Percentiles rank a stretch among this genome's conserved stretches.
phyloP scores from a whole-genome alignment of 1,140 invertebrate species.

The Galleria mellonella region DNA sequence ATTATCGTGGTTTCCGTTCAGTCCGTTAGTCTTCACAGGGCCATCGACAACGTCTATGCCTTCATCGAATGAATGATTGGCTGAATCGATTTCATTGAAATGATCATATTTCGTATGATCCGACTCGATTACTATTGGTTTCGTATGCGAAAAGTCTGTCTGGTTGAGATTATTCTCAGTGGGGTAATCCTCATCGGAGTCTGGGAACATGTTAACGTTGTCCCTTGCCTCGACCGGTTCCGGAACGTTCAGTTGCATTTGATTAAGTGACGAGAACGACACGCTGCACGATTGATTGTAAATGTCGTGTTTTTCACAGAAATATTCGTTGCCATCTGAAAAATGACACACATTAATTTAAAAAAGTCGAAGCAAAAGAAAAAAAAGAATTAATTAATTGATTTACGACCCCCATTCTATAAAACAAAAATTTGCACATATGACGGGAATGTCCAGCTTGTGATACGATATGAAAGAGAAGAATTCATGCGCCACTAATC shows the following conservation, averaged over 20 bases:
- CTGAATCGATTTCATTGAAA: slow-evolving; percentile 45
- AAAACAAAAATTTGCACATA: no score
- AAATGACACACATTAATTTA: slow-evolving; percentile 2
- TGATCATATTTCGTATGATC: slow-evolving; percentile 48
- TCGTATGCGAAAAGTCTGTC: slow-evolving; percentile 61
- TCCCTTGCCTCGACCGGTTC: slow-evolving; percentile 51
- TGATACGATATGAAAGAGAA: no score
- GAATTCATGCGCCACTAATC: no score
- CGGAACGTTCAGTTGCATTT: slow-evolving; percentile 54
- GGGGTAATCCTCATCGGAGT: slow-evolving; percentile 58
- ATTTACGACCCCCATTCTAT: no score
- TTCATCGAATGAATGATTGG: slow-evolving; percentile 62
- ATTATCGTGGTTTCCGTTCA: slow-evolving; percentile 30
- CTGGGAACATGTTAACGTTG: slow-evolving; percentile 36
- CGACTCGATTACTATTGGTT: slow-evolving; percentile 63
- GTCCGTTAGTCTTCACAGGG: slow-evolving; percentile 21
- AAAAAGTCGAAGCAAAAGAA: background rate
- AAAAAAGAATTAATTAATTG: no score
- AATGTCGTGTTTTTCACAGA: slow-evolving; percentile 61
- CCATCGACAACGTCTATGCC: slow-evolving; percentile 58
- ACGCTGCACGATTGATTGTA: slow-evolving; percentile 54
- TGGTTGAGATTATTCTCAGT: slow-evolving; percentile 64
- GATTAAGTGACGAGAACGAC: slow-evolving; percentile 55
- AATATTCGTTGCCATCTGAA: slow-evolving; percentile 62
- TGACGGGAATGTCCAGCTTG: no score